Percentiles rank a stretch among this genome's conserved stretches.
These are phyloP conservation scores for Malaclemys terrapin DNA, from an alignment of 2,113 vertebrate genomes.

Conservation along the genomic window DNA sequence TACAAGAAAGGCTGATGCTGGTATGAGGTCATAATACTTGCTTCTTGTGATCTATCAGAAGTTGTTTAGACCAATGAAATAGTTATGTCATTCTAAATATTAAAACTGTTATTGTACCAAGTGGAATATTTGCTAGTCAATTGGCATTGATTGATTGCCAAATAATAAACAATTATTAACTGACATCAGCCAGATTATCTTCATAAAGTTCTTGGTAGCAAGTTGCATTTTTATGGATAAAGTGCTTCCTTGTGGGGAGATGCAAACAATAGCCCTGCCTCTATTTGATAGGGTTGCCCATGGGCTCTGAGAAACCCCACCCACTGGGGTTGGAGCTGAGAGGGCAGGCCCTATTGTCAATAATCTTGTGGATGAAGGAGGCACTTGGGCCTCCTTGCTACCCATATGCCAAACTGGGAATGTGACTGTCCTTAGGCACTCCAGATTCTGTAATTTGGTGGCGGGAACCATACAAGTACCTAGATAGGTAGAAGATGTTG, in stretches of 20 bases:
- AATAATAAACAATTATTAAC: not conserved
- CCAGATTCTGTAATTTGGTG: not conserved
- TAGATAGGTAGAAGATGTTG: not conserved
- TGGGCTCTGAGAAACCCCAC: not conserved
- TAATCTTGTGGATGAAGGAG: not conserved
- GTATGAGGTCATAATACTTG: not conserved
- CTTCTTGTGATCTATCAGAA: not conserved
- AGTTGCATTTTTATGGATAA: not conserved
- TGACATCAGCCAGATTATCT: not conserved
- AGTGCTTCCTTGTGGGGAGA: not conserved
- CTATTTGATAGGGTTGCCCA: not conserved
- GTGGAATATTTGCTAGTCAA: not conserved
- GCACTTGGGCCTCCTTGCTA: not conserved
- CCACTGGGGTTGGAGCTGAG: not conserved
- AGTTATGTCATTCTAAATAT: not conserved
- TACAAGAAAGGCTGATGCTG: not conserved
- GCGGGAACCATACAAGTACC: not conserved
- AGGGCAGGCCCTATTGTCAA: not conserved
- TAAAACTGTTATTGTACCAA: not conserved
- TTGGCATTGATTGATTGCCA: not conserved
- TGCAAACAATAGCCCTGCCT: not conserved
- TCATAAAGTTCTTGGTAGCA: not conserved
- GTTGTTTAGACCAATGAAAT: not conserved
- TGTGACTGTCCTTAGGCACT: not conserved
- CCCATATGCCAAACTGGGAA: not conserved